A percentile compares a stretch with the other conserved stretches of the same genome.
Conservation (phyloP, 2,888 invertebrate genomes). For the Drosophila paranaensis region DNA sequence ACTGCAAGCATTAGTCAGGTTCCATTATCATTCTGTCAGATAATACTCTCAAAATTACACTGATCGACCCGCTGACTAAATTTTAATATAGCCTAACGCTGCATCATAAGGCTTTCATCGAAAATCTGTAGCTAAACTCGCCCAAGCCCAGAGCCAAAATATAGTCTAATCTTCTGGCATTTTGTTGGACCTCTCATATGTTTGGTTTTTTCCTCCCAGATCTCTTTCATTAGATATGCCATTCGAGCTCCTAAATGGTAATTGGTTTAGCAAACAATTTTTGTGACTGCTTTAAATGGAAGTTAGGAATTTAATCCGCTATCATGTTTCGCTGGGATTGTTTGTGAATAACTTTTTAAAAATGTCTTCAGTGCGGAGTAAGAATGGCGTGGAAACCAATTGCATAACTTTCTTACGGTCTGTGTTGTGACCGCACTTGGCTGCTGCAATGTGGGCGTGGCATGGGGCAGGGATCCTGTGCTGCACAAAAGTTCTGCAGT, state of each 20-base stretch:
- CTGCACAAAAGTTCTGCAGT: constrained; percentile 54
- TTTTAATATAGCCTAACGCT: too few species aligned
- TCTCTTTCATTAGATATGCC: background rate
- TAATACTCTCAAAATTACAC: too few species aligned
- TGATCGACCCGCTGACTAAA: too few species aligned
- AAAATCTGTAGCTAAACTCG: too few species aligned
- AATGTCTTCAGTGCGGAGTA: constrained; percentile 31
- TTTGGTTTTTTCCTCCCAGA: too few species aligned
- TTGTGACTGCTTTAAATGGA: background rate
- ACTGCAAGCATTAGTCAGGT: too few species aligned
- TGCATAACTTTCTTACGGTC: constrained; percentile 58
- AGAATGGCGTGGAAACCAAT: constrained; percentile 37
- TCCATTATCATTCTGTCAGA: too few species aligned
- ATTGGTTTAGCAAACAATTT: constrained; percentile 15
- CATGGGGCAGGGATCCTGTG: background rate
- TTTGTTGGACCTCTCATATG: background rate
- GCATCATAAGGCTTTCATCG: too few species aligned
- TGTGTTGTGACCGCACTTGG: constrained; percentile 62
- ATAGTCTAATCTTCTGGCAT: background rate
- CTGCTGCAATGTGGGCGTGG: background rate
- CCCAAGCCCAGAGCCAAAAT: background rate
- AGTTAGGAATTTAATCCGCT: constrained; percentile 2
- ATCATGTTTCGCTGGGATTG: constrained; percentile 8
- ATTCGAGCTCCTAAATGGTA: background rate
- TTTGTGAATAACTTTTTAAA: constrained; percentile 19